phyloP scores from a whole-genome alignment of 1,140 invertebrate species.

The Caenorhabditis inopinata region DNA sequence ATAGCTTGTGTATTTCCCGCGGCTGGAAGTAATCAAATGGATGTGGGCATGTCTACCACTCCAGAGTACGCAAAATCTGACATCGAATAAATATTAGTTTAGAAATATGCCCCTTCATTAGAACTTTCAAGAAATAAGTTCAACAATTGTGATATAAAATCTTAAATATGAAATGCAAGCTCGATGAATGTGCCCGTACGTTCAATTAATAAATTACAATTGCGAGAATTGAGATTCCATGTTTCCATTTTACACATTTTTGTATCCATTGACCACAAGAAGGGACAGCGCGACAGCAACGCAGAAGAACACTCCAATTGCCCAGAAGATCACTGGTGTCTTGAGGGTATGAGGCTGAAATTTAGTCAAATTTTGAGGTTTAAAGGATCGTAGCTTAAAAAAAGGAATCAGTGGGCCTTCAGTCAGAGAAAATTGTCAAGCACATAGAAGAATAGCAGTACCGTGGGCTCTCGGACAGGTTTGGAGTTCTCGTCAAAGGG shows the following conservation, averaged over 20 bases:
- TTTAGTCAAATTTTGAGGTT: background rate
- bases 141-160: too few species aligned
- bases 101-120: too few species aligned
- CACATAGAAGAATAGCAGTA: background rate
- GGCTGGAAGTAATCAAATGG: too few species aligned
- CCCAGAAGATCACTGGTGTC: background rate
- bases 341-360: background rate
- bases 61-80: too few species aligned
- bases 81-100: too few species aligned
- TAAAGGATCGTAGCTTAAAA: background rate
- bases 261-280: conserved; percentile 18
- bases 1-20: too few species aligned
- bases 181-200: too few species aligned
- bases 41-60: too few species aligned
- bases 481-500: conserved; percentile 24
- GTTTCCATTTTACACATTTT: background rate
- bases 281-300: conserved; percentile 6
- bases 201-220: too few species aligned
- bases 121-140: too few species aligned
- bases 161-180: too few species aligned
- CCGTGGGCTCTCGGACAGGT: background rate
- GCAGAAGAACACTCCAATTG: background rate
- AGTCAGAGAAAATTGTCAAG: background rate
- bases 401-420: background rate
- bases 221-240: too few species aligned